A percentile compares a stretch with the other conserved stretches of the same genome.
phyloP scores from a whole-genome alignment of 64 coral and sea anemone species.

The Montipora efflorescens region DNA sequence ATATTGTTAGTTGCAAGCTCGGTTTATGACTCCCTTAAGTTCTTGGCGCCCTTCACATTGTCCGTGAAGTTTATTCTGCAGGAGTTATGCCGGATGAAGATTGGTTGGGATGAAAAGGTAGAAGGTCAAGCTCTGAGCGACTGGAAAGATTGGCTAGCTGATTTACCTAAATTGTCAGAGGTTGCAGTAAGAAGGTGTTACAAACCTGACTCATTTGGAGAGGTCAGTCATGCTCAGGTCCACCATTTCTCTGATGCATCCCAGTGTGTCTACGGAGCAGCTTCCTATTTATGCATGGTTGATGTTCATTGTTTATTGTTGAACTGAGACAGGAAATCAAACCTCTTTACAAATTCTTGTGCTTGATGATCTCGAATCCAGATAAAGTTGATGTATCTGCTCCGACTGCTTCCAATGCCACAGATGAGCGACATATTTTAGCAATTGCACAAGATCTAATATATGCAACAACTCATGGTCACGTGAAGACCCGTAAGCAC shows the following conservation, averaged over 20 bases:
- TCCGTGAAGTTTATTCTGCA: background rate
- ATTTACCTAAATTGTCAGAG: background rate
- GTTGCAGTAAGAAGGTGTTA: background rate
- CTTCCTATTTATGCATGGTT: slow-evolving; percentile 21
- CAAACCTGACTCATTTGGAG: slow-evolving; percentile 25
- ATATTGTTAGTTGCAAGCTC: background rate
- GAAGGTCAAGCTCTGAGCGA: background rate
- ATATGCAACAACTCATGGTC: slow-evolving; percentile 22
- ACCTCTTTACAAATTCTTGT: too few relatives aligned
- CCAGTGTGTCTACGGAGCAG: slow-evolving; percentile 27
- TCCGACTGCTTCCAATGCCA: background rate
- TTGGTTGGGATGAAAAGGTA: background rate
- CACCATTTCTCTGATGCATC: background rate
- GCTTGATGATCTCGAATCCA: too few relatives aligned
- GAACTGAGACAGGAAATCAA: too few relatives aligned
- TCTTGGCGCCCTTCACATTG: background rate
- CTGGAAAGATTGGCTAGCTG: slow-evolving; percentile 25
- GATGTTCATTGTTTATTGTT: slow-evolving; percentile 11
- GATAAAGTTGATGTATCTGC: too few relatives aligned
- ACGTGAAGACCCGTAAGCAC: slow-evolving; percentile 9
- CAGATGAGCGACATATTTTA: slow-evolving; percentile 45
- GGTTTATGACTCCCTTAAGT: background rate
- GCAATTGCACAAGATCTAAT: slow-evolving; percentile 42
- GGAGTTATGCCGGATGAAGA: background rate
- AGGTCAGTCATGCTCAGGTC: background rate